Conservation (phyloP, 2,797 vertebrate species). For the Lagocephalus sceleratus region DNA sequence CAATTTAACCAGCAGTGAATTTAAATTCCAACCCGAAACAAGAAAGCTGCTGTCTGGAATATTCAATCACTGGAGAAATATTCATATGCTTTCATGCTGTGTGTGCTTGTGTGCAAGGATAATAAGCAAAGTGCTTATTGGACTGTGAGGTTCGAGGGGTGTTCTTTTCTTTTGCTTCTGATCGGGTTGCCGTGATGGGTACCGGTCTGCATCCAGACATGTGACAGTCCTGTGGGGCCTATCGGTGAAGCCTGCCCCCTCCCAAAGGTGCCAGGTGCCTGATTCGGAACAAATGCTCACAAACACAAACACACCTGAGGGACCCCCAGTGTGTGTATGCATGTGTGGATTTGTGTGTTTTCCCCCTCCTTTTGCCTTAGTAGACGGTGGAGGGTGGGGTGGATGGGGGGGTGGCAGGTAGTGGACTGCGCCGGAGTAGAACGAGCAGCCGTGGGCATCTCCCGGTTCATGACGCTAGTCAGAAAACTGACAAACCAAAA, state of each 20-base stretch:
- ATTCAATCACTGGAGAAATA: conserved; percentile 49
- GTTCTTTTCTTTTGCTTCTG: conserved; percentile 48
- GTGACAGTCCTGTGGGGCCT: conserved; percentile 71
- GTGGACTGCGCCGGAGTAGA: conserved; percentile 64
- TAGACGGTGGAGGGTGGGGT: conserved; percentile 43
- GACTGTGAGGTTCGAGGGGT: conserved; percentile 45
- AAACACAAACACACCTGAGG: conserved; percentile 70
- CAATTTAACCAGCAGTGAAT: conserved; percentile 59
- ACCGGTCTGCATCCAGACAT: conserved; percentile 76
- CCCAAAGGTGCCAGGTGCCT: conserved; percentile 65
- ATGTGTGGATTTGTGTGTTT: conserved; percentile 9
- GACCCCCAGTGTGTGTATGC: conserved; percentile 24
- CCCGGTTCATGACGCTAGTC: conserved; percentile 70
- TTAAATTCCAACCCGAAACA: conserved; percentile 57
- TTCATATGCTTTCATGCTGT: conserved; percentile 47
- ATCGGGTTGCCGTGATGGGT: conserved; percentile 57
- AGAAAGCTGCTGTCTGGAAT: conserved; percentile 43
- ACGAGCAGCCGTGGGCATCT: conserved; percentile 71
- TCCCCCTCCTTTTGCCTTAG: conserved; percentile 29
- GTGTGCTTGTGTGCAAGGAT: conserved; percentile 11
- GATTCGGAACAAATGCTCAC: conserved; percentile 78
- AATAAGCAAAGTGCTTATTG: conserved; percentile 35
- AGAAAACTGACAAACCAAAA: conserved; percentile 78
- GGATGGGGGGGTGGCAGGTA: conserved; percentile 58
- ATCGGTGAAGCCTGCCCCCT: conserved; percentile 58